Base-by-base conservation (phyloP, 2,888 invertebrate species). In the Diplolepis rosae region DNA sequence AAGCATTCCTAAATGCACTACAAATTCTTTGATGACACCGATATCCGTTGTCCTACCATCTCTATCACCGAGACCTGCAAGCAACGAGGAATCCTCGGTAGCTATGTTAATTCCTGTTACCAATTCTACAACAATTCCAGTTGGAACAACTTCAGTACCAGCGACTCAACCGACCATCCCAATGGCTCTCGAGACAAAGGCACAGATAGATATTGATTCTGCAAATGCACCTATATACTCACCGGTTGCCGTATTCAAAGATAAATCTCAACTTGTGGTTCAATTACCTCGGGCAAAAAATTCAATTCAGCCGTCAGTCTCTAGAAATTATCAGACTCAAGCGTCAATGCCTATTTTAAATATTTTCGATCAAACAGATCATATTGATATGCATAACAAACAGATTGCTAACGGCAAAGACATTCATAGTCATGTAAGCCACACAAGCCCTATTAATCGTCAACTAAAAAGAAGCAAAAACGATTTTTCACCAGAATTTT, bases 1-100 rank as follows among this genome's bases (percentile, higher is more conserved):
- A 4, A 76, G 79, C 18, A 69, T 65, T 7, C 70, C 73, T n/a
- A 61, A 69, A 13, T 11, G 51, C 30, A 50, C 68, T 7, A 35
- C 61, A 1, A 51, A 27, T 11, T 79, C 84, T 13, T 82, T 82
- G 73, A 82, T 85, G 78, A 79, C 83, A 13, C 85, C 88, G 27
- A 84, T 86, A 61, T 84, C 88, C 1, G 86, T 85, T 27, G 83
- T 85, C 18, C 73, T 88, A 52, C 88, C 88, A 0, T 87, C 88
- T 0, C 67, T 88, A 3, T 87, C 88, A 2, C 88, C 87, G 1
- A 67, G 82, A 32, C 79, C 84, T 9, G 69, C 67, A n/a, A 67
- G 42, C 0, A 56, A 66, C 4, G 82, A 81, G 22, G 82, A 80
- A 4, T 66, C 82, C 7, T 75, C 80, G 27, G 79, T 83, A 1